Base-by-base conservation (phyloP, 2,113 vertebrate species). In the Sceloporus tristichus region DNA sequence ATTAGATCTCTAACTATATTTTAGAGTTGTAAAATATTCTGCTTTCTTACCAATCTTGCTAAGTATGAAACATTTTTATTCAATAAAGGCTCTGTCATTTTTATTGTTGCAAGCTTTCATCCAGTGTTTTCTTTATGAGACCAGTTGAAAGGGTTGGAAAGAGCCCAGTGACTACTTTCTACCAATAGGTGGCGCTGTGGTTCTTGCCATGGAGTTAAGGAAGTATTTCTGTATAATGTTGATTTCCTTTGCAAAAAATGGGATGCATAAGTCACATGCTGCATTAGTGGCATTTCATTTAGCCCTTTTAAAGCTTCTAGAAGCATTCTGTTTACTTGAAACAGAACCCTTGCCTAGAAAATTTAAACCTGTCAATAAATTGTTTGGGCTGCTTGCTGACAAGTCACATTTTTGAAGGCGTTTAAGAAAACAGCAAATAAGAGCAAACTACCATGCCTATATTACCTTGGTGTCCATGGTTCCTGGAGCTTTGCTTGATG, bases 11-110 rank as follows among this genome's bases (percentile, higher is more conserved):
- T 94, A 93, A 93, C n/a, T 84, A 79, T 95, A 88, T 95, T 96
- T 95, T 95, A 94, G 96, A 96, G 95, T 91, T 97, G 96, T 97
- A 97, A 97, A 96, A 96, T 96, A 97, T 96, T 93, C 94, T 95
- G 94, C 95, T 97, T 96, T 95, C 94, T 95, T 97, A 96, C 92
- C 94, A 93, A 90, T 93, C 94, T 95, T 94, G 93, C 94, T 94
- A 94, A 95, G 16, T 90, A 88, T 91, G 85, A 90, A 95, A 95
- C 87, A 93, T 95, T 96, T 95, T 93, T 95, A 95, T 96, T 96
- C 96, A 97, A 97, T 97, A 97, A 97, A 97, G 62, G 89, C 90
- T 95, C 71, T 83, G 87, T 82, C 79, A 73, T 93, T 89, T 94
- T 91, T 81, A 87, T 71, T 90, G 71, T 68, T 54, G 6, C 5